phyloP scores from a whole-genome alignment of 2,113 vertebrate species.

The Anolis carolinensis region DNA sequence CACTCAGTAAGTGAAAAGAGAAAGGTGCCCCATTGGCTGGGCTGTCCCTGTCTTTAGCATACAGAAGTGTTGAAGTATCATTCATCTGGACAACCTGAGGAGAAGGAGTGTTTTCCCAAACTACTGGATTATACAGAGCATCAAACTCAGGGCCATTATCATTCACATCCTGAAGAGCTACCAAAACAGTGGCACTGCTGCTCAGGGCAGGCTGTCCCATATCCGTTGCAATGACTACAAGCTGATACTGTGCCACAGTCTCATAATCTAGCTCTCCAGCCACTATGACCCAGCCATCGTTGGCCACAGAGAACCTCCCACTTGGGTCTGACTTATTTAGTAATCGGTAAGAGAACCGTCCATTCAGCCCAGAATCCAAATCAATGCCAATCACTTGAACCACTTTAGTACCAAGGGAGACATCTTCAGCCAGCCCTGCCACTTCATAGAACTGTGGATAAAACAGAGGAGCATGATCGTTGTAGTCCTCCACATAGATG shows the following conservation, averaged over 20 bases:
- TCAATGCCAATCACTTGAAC: conserved; percentile 86
- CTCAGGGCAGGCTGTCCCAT: conserved; percentile 80
- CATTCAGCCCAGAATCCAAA: conserved; percentile 86
- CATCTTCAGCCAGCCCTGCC: conserved; percentile 79
- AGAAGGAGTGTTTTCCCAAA: conserved; percentile 86
- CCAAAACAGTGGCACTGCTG: conserved; percentile 81
- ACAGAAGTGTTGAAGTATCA: conserved; percentile 79
- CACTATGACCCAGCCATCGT: conserved; percentile 82
- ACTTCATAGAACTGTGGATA: conserved; percentile 85
- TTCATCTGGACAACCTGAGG: conserved; percentile 84
- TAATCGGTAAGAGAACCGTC: conserved; percentile 82
- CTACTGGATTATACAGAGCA: conserved; percentile 79
- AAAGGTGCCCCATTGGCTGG: conserved; percentile 80
- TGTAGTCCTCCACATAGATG: conserved; percentile 87
- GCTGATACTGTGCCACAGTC: conserved; percentile 77
- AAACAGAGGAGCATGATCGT: conserved; percentile 87
- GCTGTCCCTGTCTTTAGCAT: conserved; percentile 82
- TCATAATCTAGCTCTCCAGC: conserved; percentile 83
- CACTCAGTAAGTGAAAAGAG: conserved; percentile 79
- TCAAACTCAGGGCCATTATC: conserved; percentile 90
- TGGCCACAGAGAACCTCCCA: conserved; percentile 81
- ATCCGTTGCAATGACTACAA: conserved; percentile 82
- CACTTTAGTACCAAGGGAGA: conserved; percentile 81
- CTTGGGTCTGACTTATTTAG: conserved; percentile 80
- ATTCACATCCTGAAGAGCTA: conserved; percentile 84